Evolutionary conservation across 1,140 invertebrate genomes (phyloP).

Genomic region (Drosophila nebulosa): DNA sequence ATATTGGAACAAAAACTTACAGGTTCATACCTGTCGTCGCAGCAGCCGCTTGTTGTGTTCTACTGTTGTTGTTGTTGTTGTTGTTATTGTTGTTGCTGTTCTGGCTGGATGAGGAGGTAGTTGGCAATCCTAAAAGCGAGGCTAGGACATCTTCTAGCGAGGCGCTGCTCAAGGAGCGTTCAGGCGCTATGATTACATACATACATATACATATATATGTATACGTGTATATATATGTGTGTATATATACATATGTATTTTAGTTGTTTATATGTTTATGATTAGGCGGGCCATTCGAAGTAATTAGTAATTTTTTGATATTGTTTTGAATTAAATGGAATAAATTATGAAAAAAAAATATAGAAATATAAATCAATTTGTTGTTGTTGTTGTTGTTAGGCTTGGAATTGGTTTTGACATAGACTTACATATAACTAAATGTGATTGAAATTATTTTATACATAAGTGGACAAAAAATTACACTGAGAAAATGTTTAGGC

Average conservation of each 20-base stretch:
- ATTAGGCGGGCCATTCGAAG: constrained; percentile 22
- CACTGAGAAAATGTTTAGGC: constrained; percentile 49
- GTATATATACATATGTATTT: constrained; percentile 10
- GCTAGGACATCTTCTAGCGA: constrained; percentile 96
- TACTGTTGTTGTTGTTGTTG: constrained; percentile 1
- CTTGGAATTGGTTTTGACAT: not conserved
- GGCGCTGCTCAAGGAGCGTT: constrained; percentile 88
- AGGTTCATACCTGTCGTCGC: constrained; percentile 82
- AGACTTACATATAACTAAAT: constrained; percentile 9
- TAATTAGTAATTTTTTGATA: not conserved
- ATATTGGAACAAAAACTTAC: constrained; percentile 85
- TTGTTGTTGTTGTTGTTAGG: not conserved
- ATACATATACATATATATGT: constrained; percentile 28
- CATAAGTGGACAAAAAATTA: constrained; percentile 31
- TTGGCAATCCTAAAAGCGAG: constrained; percentile 91
- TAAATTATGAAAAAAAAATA: constrained; percentile 43
- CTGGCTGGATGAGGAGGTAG: constrained; percentile 61
- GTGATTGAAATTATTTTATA: not conserved
- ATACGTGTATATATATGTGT: constrained; percentile 22
- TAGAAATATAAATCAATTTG: constrained; percentile 3
- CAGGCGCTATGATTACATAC: constrained; percentile 61
- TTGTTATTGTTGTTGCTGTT: constrained; percentile 47
- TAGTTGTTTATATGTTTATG: constrained; percentile 15
- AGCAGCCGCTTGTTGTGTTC: constrained; percentile 36
- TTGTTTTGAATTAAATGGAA: constrained; percentile 23